Conservation (phyloP, 2,888 invertebrate species). For the Drosophila monieri region DNA sequence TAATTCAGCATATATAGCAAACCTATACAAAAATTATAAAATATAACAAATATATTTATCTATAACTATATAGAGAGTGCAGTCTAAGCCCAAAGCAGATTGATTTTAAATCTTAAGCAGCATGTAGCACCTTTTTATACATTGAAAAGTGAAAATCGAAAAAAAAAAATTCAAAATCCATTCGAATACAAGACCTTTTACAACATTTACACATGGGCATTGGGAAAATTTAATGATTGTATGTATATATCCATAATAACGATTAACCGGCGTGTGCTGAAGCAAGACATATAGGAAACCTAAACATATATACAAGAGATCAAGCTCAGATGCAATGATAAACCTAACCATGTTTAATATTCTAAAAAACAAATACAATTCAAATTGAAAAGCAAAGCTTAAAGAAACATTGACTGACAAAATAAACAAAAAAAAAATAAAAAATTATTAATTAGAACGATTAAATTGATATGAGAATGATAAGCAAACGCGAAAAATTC, state of each 20-base stretch:
- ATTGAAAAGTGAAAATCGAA: slow-evolving; percentile 34
- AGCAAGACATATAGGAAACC: slow-evolving; percentile 27
- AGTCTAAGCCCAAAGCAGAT: slow-evolving; percentile 40
- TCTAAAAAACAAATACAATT: slow-evolving; percentile 37
- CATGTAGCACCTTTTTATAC: slow-evolving; percentile 65
- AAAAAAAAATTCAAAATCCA: slow-evolving; percentile 36
- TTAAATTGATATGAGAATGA: slow-evolving; percentile 44
- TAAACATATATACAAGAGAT: slow-evolving; percentile 32
- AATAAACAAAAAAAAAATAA: slow-evolving; percentile 39
- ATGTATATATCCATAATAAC: slow-evolving; percentile 28
- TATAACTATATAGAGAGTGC: slow-evolving; percentile 46
- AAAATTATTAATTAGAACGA: slow-evolving; percentile 48
- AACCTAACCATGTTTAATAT: slow-evolving; percentile 30
- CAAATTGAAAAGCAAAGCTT: slow-evolving; percentile 75
- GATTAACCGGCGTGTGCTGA: slow-evolving; percentile 29
- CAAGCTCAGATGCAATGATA: slow-evolving; percentile 39
- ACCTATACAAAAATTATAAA: slow-evolving; percentile 30
- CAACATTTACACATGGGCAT: neutral
- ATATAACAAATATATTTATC: slow-evolving; percentile 50
- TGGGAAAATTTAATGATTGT: slow-evolving; percentile 9
- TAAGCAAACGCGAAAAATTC: slow-evolving; percentile 42
- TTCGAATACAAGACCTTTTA: slow-evolving; percentile 7
- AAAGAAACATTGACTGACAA: slow-evolving; percentile 75
- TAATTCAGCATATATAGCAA: slow-evolving; percentile 68
- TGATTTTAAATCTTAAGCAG: slow-evolving; percentile 71